These are phyloP conservation scores for Carcharodon carcharias DNA, from an alignment of 2,797 vertebrate genomes.

Conservation along the genomic window DNA sequence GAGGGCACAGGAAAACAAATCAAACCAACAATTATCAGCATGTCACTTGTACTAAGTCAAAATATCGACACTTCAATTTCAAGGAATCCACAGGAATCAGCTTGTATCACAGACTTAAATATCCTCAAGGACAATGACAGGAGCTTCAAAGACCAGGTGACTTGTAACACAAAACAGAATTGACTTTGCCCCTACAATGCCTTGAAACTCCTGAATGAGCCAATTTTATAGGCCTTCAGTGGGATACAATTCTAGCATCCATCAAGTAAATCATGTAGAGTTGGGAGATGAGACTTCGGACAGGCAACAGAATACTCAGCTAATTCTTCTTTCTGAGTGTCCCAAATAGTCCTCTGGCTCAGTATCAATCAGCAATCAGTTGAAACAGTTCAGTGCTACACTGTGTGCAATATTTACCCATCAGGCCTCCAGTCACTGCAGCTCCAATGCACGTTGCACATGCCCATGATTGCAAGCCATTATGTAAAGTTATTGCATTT, in stretches of 20 bases:
- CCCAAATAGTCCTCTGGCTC: not conserved
- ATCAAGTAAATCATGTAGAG: not conserved
- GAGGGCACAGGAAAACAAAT: not conserved
- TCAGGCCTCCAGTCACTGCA: not conserved
- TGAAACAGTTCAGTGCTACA: not conserved
- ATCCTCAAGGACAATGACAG: not conserved
- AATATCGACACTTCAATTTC: not conserved
- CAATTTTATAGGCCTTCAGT: not conserved
- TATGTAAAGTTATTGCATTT: not conserved
- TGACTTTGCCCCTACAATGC: not conserved
- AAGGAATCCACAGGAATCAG: not conserved
- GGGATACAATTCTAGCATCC: not conserved
- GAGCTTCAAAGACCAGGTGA: not conserved
- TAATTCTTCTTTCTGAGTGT: not conserved
- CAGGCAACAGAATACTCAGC: not conserved
- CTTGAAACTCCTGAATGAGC: not conserved
- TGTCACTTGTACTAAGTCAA: not conserved
- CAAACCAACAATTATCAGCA: not conserved
- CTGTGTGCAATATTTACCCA: not conserved
- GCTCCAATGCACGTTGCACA: not conserved
- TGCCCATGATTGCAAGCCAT: not conserved
- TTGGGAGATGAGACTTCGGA: not conserved
- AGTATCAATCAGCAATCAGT: not conserved
- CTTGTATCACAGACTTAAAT: not conserved
- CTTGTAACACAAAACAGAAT: not conserved